Base-by-base conservation (phyloP, 2,797 vertebrate genomes). In the Pipistrellus pipistrellus region DNA sequence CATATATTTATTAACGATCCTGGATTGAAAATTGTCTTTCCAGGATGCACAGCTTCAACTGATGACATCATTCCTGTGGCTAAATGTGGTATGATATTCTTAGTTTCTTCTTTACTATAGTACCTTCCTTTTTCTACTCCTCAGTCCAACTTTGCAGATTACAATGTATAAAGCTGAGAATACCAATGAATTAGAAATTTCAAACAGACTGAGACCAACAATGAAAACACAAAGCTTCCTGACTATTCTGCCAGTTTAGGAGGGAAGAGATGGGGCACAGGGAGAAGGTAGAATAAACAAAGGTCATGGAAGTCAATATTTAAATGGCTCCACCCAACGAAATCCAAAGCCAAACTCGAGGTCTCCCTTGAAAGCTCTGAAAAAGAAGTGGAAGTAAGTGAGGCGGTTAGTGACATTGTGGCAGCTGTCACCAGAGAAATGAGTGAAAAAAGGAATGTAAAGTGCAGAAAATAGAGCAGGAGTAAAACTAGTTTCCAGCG, bases 31-130 rank as follows among this genome's bases (percentile, higher is more conserved):
- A 86, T 12, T 90, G 41, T 87, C 57, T 93, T 93, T 95, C 94
- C 97, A 99, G 99, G 98, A 98, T 87, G 98, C 98, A 95, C 99
- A 99, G 92, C 98, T 98, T 23, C 99, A 99, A 97, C 98, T 99
- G 90, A 98, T 99, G 23, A 98, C 98, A 2, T 99, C 98, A 1
- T 99, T 99, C 96, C 97, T 99, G 66, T 99, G 98, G 98, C 96
- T 99, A 41, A 98, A 98, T 86, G 59, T 98, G 97, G 98, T 99
- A 84, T 21, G 78, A 64, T 8, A 64, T 59, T 71, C 53, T 62
- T 69, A 57, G 55, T 57, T 78, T 75, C 41, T 35, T 35, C 69
- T 78, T 88, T 68, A 46, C 44, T 66, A 14, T 21, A 38, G 2
- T 8, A 20, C 27, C 9, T 80, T 41, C 13, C 32, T 69, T 82